A percentile compares a stretch with the other conserved stretches of the same genome.
Conservation (phyloP, 2,888 invertebrate genomes). For the Minunthozetes semirufus region DNA sequence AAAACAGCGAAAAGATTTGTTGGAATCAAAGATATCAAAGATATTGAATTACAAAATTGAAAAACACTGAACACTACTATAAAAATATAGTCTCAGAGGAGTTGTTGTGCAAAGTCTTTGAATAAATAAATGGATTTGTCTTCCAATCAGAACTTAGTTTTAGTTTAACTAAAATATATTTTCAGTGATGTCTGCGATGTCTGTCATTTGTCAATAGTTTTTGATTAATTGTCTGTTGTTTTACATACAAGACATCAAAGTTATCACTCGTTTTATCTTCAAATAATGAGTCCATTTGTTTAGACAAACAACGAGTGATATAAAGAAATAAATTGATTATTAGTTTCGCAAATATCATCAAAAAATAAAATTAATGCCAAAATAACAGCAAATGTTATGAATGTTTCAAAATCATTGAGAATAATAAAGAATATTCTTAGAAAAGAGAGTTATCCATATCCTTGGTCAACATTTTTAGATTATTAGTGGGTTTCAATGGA, state of each 20-base stretch:
- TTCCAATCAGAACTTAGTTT: background rate
- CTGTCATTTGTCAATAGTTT: slow-evolving; percentile 24
- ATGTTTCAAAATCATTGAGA: no score
- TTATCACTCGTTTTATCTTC: background rate
- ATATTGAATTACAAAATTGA: background rate
- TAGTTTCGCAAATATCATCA: no score
- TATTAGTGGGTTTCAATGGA: no score
- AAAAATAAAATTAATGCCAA: no score
- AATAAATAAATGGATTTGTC: background rate
- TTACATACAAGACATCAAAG: background rate
- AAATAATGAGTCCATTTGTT: background rate
- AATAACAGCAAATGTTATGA: no score
- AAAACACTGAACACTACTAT: slow-evolving; percentile 5
- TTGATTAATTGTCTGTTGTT: slow-evolving; percentile 22
- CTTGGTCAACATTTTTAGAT: no score
- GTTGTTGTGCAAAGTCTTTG: background rate
- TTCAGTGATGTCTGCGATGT: background rate
- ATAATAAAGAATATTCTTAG: no score
- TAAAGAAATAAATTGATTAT: background rate
- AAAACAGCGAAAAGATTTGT: background rate
- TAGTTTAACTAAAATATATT: background rate
- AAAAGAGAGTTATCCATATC: no score
- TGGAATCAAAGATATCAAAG: background rate
- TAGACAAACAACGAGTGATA: background rate
- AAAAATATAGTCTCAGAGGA: slow-evolving; percentile 1